Conservation (phyloP, 1,140 invertebrate species). For the Cheumatopsyche charites region DNA sequence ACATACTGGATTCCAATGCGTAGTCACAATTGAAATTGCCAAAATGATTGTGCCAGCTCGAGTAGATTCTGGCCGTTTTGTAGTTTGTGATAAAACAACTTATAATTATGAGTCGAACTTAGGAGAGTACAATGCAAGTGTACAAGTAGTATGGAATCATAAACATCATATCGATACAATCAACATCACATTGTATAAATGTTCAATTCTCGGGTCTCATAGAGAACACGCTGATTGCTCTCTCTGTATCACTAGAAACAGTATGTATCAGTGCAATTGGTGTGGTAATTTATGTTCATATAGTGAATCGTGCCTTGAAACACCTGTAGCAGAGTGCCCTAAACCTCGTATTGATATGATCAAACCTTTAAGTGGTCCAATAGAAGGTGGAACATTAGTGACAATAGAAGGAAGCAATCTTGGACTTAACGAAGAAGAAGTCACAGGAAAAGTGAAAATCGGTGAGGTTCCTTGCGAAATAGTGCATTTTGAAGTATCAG, state of each 20-base stretch:
- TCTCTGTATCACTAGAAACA: constrained; percentile 86
- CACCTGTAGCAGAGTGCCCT: constrained; percentile 82
- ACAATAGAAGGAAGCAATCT: constrained; percentile 97
- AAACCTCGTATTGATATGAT: constrained; percentile 94
- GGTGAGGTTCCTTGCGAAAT: constrained; percentile 88
- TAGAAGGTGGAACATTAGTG: constrained; percentile 93
- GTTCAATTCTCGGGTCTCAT: constrained; percentile 90
- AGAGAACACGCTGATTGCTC: constrained; percentile 93
- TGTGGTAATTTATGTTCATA: constrained; percentile 87
- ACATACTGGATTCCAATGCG: constrained; percentile 88
- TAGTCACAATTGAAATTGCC: constrained; percentile 88
- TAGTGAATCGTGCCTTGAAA: constrained; percentile 77
- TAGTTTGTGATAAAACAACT: constrained; percentile 89
- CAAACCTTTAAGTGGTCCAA: constrained; percentile 90
- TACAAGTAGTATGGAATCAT: constrained; percentile 90
- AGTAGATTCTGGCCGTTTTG: constrained; percentile 79
- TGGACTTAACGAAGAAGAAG: constrained; percentile 88
- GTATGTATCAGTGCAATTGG: constrained; percentile 91
- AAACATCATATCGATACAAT: constrained; percentile 92
- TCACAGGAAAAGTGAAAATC: constrained; percentile 88
- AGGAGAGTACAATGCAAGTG: constrained; percentile 85
- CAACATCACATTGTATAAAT: constrained; percentile 91
- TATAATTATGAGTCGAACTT: constrained; percentile 88
- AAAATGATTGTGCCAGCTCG: constrained; percentile 87
- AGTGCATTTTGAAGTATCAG: constrained; percentile 89